Percentiles rank a stretch among this genome's conserved stretches.
These are phyloP conservation scores for Pachypanchax playfairii DNA, from an alignment of 2,113 vertebrate genomes.

Conservation along the genomic window DNA sequence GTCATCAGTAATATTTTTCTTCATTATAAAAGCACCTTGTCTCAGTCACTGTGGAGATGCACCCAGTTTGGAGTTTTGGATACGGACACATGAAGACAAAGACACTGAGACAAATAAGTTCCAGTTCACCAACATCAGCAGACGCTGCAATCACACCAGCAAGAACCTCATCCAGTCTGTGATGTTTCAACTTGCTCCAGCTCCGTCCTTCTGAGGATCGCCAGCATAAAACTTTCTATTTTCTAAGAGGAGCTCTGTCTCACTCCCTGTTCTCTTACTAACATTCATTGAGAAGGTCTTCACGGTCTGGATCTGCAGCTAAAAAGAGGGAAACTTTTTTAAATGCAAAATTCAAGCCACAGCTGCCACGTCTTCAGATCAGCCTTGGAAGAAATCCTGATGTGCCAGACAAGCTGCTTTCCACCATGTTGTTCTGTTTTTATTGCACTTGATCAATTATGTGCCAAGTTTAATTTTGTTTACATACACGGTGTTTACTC, in stretches of 20 bases:
- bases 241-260: constrained; percentile 30
- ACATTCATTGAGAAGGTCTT: constrained; percentile 27
- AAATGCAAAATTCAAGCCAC: constrained; percentile 9
- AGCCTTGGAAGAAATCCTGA: neutral
- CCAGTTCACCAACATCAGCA: constrained; percentile 34
- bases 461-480: constrained; percentile 66
- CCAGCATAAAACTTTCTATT: constrained; percentile 17
- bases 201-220: constrained; percentile 21
- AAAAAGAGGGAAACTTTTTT: neutral
- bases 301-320: neutral
- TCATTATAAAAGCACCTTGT: constrained; percentile 9
- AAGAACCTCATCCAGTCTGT: constrained; percentile 30
- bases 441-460: constrained; percentile 33
- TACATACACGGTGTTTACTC: constrained; percentile 42
- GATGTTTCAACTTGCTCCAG: constrained; percentile 30
- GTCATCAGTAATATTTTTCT: neutral
- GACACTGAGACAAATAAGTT: constrained; percentile 16
- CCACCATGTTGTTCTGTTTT: neutral
- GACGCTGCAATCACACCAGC: constrained; percentile 35
- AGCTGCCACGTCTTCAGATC: neutral
- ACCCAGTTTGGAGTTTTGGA: constrained; percentile 7
- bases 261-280: constrained; percentile 42
- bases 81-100: constrained; percentile 21
- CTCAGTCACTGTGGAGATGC: constrained; percentile 56
- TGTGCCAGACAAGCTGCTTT: neutral